Conservation (phyloP, 2,888 invertebrate genomes). For the Criorhina ranunculi region DNA sequence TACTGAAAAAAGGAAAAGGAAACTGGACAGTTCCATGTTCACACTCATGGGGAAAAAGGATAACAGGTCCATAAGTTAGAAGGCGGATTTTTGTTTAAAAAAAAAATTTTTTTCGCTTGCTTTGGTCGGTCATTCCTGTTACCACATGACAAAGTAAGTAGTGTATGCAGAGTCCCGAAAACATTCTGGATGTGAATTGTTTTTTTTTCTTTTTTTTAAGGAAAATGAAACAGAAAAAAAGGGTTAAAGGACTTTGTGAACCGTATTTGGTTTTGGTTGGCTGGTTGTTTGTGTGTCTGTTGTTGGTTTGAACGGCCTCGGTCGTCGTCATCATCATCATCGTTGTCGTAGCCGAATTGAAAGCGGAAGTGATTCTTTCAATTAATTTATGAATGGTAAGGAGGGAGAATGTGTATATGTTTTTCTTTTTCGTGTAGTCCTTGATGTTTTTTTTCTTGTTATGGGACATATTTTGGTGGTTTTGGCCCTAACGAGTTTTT, state of each 20-base stretch:
- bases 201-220: slow-evolving; percentile 54
- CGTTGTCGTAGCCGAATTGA: slow-evolving; percentile 62
- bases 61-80: slow-evolving; percentile 73
- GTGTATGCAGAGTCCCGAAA: slow-evolving; percentile 34
- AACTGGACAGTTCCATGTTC: slow-evolving; percentile 37
- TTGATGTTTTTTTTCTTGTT: not conserved
- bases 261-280: slow-evolving; percentile 63
- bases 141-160: slow-evolving; percentile 18
- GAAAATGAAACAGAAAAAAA: slow-evolving; percentile 60
- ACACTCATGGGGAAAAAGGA: slow-evolving; percentile 69
- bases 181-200: slow-evolving; percentile 39
- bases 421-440: slow-evolving; percentile 69
- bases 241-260: slow-evolving; percentile 61
- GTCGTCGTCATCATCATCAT: slow-evolving; percentile 40
- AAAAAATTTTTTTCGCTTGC: slow-evolving; percentile 4
- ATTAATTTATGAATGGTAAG: slow-evolving; percentile 72
- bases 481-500: slow-evolving; percentile 64
- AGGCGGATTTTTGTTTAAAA: slow-evolving; percentile 36
- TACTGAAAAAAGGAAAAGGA: slow-evolving; percentile 23
- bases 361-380: slow-evolving; percentile 76
- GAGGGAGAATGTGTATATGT: slow-evolving; percentile 71
- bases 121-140: slow-evolving; percentile 34
- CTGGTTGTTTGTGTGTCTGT: slow-evolving; percentile 27
- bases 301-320: slow-evolving; percentile 11
- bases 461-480: slow-evolving; percentile 59